Evolutionary conservation across 2,888 invertebrate species (phyloP).

Genomic region (Rhamnusium bicolor): DNA sequence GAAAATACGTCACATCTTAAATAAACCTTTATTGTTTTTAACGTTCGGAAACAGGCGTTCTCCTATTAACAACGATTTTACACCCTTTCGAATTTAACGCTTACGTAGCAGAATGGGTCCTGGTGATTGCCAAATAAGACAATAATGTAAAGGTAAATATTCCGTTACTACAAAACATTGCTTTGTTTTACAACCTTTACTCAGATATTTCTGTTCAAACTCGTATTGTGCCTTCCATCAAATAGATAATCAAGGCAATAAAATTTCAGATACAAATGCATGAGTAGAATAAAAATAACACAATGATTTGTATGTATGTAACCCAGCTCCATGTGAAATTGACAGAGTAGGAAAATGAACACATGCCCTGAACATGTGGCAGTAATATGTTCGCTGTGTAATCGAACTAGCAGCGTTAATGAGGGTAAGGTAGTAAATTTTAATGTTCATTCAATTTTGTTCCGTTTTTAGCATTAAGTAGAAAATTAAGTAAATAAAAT

Average conservation of each 20-base stretch:
- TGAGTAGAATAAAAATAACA: background rate
- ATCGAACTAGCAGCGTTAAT: constrained; percentile 2
- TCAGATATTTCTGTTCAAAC: background rate
- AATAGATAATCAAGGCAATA: background rate
- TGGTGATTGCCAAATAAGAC: background rate
- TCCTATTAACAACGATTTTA: background rate
- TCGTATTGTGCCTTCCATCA: background rate
- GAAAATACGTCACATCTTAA: no score
- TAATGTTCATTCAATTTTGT: constrained; percentile 11
- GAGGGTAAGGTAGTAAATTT: constrained; percentile 2
- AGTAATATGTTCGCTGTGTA: constrained; percentile 7
- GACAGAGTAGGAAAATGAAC: background rate
- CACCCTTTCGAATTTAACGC: background rate
- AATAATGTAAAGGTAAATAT: background rate
- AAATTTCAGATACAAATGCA: background rate
- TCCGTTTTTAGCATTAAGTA: no score
- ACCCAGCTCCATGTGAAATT: background rate
- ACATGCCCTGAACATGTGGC: background rate
- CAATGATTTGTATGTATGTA: background rate
- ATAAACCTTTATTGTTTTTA: no score
- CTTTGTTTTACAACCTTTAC: background rate
- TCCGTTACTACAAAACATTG: background rate
- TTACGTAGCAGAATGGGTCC: background rate
- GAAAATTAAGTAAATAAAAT: no score
- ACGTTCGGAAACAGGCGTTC: background rate